phyloP scores from a whole-genome alignment of 2,113 vertebrate genomes.

The Gallinago media region DNA sequence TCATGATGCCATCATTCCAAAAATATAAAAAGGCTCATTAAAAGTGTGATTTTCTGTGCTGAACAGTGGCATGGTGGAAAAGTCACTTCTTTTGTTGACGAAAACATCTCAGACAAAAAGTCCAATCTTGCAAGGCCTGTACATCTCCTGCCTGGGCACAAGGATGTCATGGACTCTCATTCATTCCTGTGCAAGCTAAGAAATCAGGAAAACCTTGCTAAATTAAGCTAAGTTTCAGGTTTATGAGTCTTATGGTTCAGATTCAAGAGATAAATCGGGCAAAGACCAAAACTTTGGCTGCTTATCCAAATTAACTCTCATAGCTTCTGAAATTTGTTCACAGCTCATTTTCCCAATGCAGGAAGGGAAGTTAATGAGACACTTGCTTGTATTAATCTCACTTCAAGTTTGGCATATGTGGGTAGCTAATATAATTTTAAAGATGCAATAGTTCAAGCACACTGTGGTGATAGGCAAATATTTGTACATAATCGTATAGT shows the following conservation, averaged over 20 bases:
- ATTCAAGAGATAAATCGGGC: background rate
- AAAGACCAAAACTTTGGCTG: background rate
- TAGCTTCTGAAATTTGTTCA: slow-evolving; percentile 21
- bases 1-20: background rate
- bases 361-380: slow-evolving; percentile 12
- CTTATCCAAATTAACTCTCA: slow-evolving; percentile 11
- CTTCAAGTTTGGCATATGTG: slow-evolving; percentile 4
- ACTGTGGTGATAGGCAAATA: background rate
- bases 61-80: background rate
- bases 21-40: background rate
- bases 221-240: background rate
- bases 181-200: background rate
- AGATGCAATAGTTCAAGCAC: slow-evolving; percentile 9
- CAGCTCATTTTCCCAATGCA: background rate
- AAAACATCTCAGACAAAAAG: background rate
- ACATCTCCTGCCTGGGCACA: background rate
- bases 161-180: background rate
- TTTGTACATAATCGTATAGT: background rate
- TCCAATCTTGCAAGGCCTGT: background rate
- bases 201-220: background rate
- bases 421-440: slow-evolving; percentile 13
- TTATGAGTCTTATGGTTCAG: background rate
- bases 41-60: background rate
- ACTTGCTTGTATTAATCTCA: slow-evolving; percentile 6
- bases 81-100: background rate